Conservation (phyloP, 2,113 vertebrate genomes). For the Cyphomyrus discorhynchus region DNA sequence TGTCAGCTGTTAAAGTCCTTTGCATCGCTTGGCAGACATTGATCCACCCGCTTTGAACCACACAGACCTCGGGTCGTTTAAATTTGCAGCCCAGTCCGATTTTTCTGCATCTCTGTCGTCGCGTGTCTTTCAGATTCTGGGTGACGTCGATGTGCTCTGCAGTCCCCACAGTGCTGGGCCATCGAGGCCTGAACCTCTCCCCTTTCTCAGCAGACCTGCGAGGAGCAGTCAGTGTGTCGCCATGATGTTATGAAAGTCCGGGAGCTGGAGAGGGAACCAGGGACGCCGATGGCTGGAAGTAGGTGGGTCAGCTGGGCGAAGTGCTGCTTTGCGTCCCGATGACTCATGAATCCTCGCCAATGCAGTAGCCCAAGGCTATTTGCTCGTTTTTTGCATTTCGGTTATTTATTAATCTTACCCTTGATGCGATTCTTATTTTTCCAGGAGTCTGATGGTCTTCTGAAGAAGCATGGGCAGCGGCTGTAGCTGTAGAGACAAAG, state of each 20-base stretch:
- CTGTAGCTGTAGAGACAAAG: conserved; percentile 99
- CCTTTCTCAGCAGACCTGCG: neutral
- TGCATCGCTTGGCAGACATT: neutral
- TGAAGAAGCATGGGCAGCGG: conserved; percentile 99
- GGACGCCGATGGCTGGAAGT: conserved; percentile 80
- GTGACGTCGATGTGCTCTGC: neutral
- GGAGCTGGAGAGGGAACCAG: conserved; percentile 74
- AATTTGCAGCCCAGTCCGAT: neutral
- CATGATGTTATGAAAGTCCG: conserved; percentile 47
- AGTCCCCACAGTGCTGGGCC: neutral
- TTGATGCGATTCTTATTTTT: conserved; percentile 17
- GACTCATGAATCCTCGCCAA: neutral
- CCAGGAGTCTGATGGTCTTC: conserved; percentile 87
- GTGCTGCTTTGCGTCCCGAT: neutral
- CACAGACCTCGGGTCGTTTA: neutral
- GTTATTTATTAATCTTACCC: neutral
- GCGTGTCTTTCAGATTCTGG: neutral
- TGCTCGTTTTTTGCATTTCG: neutral
- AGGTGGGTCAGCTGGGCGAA: conserved; percentile 60
- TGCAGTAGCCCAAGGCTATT: neutral
- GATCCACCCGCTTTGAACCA: neutral
- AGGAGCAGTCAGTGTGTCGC: neutral
- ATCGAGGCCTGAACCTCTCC: neutral
- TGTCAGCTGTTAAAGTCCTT: neutral
- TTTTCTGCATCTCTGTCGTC: neutral